Percentiles rank a stretch among this genome's conserved stretches.
Conservation (phyloP, 2,113 vertebrate genomes). For the Triplophysa rosa region DNA sequence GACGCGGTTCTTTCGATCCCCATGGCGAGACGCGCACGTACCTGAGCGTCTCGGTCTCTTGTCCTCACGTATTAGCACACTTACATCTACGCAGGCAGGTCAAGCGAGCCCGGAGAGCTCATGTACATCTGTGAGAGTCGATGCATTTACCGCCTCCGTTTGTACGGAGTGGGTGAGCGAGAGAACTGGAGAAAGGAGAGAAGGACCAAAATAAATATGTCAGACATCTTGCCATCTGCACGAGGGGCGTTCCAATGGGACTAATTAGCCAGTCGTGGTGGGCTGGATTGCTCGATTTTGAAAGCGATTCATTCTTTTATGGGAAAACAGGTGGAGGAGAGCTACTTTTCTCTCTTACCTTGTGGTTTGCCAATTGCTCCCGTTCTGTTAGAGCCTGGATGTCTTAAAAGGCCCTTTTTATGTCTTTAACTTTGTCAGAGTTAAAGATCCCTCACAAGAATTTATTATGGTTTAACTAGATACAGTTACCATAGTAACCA, state of each 20-base stretch:
- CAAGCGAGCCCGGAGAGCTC: conserved; percentile 30
- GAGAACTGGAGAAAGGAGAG: conserved; percentile 46
- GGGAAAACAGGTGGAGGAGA: conserved; percentile 48
- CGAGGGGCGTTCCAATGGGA: conserved; percentile 56
- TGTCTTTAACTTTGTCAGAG: conserved; percentile 28
- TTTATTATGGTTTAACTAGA: too few relatives aligned
- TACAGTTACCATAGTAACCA: too few relatives aligned
- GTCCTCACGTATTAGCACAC: conserved; percentile 18
- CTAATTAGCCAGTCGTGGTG: conserved; percentile 54
- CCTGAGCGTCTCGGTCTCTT: conserved; percentile 24
- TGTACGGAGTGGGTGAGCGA: conserved; percentile 43
- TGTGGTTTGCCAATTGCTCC: conserved; percentile 37
- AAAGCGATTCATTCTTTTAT: conserved; percentile 45
- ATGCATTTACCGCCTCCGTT: conserved; percentile 36
- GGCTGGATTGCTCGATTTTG: conserved; percentile 46
- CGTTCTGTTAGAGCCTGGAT: conserved; percentile 25
- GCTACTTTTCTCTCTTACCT: conserved; percentile 33
- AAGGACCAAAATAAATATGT: conserved; percentile 57
- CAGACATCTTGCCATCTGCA: conserved; percentile 56
- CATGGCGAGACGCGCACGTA: conserved; percentile 20
- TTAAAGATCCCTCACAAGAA: too few relatives aligned
- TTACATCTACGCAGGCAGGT: conserved; percentile 44
- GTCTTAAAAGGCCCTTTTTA: conserved; percentile 10
- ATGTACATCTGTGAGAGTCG: conserved; percentile 32
- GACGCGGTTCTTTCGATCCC: conserved; percentile 24